Conservation (phyloP, 2,888 invertebrate genomes). For the Poecilus cupreus region DNA sequence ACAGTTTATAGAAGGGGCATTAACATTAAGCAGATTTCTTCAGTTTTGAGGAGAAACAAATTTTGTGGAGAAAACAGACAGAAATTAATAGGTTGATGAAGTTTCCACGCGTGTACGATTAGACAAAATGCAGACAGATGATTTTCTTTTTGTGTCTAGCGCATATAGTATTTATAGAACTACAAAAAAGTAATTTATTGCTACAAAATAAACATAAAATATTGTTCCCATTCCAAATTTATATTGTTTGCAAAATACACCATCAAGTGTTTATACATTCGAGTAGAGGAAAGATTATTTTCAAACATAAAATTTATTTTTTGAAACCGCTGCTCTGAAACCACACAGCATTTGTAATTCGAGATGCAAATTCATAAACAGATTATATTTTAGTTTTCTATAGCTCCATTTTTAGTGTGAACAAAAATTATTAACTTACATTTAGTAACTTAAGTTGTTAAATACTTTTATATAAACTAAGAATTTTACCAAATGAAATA, state of each 20-base stretch:
- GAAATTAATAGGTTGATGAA: constrained; percentile 30
- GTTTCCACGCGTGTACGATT: not conserved
- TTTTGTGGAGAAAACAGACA: not conserved
- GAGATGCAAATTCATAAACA: too few species aligned
- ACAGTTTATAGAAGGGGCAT: constrained; percentile 2
- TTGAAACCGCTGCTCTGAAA: too few species aligned
- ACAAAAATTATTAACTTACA: too few species aligned
- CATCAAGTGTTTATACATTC: constrained; percentile 19
- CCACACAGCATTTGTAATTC: too few species aligned
- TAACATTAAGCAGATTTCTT: constrained; percentile 28
- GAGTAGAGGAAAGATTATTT: not conserved
- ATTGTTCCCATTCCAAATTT: constrained; percentile 44
- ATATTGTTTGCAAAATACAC: constrained; percentile 39
- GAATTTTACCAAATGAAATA: too few species aligned
- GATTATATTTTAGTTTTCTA: too few species aligned
- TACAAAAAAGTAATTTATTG: constrained; percentile 37
- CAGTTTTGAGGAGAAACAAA: not conserved
- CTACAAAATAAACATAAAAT: constrained; percentile 43
- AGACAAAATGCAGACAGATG: constrained; percentile 37
- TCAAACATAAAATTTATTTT: not conserved
- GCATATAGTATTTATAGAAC: constrained; percentile 30
- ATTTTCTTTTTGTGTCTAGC: constrained; percentile 47
- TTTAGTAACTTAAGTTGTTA: too few species aligned
- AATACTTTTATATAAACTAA: too few species aligned
- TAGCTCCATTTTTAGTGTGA: too few species aligned